Evolutionary conservation across 2,797 vertebrate genomes (phyloP).

Genomic region (Malacoraja senta): DNA sequence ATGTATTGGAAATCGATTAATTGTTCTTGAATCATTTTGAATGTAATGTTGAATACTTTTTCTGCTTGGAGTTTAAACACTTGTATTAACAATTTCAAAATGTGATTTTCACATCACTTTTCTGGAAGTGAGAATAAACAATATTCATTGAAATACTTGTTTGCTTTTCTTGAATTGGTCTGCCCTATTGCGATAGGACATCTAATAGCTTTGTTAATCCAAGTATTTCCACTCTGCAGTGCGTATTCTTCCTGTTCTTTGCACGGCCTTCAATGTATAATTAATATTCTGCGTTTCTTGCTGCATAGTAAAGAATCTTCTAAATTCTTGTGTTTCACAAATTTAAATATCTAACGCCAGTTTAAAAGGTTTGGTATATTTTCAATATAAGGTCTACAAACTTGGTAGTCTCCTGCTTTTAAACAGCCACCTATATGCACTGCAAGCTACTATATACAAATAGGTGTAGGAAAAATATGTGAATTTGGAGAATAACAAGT

Average conservation of each 20-base stretch:
- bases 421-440: not conserved
- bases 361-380: not conserved
- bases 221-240: not conserved
- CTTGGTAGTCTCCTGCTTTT: not conserved
- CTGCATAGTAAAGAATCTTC: not conserved
- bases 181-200: no score
- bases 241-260: not conserved
- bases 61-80: not conserved
- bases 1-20: not conserved
- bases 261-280: no score
- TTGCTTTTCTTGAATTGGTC: not conserved
- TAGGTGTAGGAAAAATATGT: not conserved
- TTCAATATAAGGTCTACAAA: not conserved
- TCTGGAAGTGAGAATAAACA: not conserved
- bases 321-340: not conserved
- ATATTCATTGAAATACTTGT: not conserved
- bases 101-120: not conserved
- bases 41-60: not conserved
- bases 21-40: not conserved
- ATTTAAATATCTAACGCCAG: not conserved
- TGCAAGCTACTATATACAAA: not conserved
- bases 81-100: not conserved
- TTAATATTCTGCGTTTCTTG: not conserved
- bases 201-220: not conserved
- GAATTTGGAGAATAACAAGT: not conserved